Evolutionary conservation across 2,113 vertebrate species (phyloP).

Genomic region (Centropus bengalensis): DNA sequence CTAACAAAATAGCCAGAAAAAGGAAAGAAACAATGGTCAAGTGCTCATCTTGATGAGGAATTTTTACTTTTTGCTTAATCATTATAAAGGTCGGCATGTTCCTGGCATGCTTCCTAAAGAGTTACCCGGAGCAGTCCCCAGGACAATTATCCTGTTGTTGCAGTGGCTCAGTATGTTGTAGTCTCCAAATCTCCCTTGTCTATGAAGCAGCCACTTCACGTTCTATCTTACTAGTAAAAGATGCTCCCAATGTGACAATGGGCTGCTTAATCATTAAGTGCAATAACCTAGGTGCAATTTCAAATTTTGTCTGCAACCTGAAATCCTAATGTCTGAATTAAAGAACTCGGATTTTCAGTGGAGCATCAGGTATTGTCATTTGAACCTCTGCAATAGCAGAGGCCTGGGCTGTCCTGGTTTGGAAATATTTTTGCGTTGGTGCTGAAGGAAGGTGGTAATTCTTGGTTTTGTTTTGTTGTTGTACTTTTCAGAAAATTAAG

Average conservation of each 20-base stretch:
- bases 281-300: not conserved
- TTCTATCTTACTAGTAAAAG: not conserved
- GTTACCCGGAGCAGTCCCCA: not conserved
- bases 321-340: not conserved
- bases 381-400: not conserved
- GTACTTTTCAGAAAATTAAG: not conserved
- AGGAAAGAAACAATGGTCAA: not conserved
- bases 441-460: not conserved
- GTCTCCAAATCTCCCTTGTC: not conserved
- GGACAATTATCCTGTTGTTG: not conserved
- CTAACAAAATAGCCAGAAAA: not conserved
- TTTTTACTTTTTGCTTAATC: not conserved
- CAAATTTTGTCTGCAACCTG: not conserved
- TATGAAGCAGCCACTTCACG: not conserved
- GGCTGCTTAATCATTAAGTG: not conserved
- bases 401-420: not conserved
- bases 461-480: not conserved
- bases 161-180: not conserved
- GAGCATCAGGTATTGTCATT: fast-evolving
- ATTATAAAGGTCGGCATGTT: not conserved
- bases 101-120: not conserved
- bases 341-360: not conserved
- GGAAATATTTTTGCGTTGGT: fast-evolving
- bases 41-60: not conserved
- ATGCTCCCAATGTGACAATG: not conserved